Base-by-base conservation (phyloP, 2,888 invertebrate species). In the Ypsolopha scabrella region DNA sequence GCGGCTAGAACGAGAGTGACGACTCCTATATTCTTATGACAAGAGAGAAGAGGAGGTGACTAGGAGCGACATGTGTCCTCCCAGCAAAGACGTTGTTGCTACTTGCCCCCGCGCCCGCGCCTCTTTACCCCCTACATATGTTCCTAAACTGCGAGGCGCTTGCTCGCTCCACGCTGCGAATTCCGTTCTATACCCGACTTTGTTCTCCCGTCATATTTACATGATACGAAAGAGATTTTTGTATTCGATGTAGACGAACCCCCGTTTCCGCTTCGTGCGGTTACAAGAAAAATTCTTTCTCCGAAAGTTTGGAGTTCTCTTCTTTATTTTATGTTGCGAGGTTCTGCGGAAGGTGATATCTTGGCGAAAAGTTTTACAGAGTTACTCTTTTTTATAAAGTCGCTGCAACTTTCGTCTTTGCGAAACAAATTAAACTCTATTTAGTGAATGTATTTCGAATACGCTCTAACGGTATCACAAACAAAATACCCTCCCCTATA, bases 121-220 rank as follows among this genome's bases (percentile, higher is more conserved):
- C 24, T 24, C 24, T 24, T 24, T 60, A 57, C 65, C 62, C 60
- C 63, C 64, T 62, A 80, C 81, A 82, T 69, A 68, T 80, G 80
- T 82, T 71, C 70, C 63, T 68, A 69, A 69, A 24, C 24, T 24
- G 41, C 67, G 53, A 50, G 51, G 48, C 56, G 68, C 69, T 72
- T 70, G 70, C 70, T 70, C 61, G 48, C 50, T 48, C 34, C 50
- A n/a, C 52, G 61, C 69, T 60, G 61, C 24, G 24, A 24, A 24
- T 24, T 24, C 4, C 24, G 24, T 4, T 24, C 63, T 64, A 63
- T 70, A 63, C 65, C 60, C 63, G 66, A 76, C 68, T 80, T 78
- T 80, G 78, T 77, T 74, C 68, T 70, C 68, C 61, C 51, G 48
- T 48, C 51, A 67, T 78, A 80, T 79, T 80, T 75, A 80, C 77